phyloP scores from a whole-genome alignment of 2,797 vertebrate genomes.

The Vireo griseus region DNA sequence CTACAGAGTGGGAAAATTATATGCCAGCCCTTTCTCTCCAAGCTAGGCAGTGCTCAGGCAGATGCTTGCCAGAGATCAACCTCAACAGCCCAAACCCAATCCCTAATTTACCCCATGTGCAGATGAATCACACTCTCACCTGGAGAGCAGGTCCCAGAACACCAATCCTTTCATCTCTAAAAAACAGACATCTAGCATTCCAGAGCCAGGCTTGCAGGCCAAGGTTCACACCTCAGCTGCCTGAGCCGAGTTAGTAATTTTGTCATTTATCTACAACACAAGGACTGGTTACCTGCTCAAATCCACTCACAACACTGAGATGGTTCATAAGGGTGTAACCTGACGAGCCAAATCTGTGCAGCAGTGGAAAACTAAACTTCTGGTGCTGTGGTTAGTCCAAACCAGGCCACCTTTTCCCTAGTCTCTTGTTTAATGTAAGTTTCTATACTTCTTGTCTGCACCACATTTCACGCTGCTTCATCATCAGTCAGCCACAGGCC shows the following conservation, averaged over 20 bases:
- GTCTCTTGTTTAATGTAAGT: not conserved
- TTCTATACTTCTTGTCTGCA: not conserved
- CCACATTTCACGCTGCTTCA: not conserved
- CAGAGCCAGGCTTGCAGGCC: not conserved
- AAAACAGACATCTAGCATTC: not conserved
- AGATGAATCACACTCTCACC: conserved; percentile 42
- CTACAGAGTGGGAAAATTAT: not conserved
- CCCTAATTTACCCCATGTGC: not conserved
- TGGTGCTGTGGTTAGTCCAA: not conserved
- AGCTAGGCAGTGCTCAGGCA: not conserved
- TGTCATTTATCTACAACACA: not conserved
- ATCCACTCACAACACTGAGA: not conserved
- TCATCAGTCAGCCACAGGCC: not conserved
- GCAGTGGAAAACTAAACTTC: not conserved
- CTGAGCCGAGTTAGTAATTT: not conserved
- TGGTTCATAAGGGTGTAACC: not conserved
- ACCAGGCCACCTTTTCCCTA: not conserved
- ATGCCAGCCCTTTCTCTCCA: not conserved
- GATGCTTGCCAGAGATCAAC: not conserved
- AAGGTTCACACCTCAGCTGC: conserved; percentile 17
- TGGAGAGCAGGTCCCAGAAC: not conserved
- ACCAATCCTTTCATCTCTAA: conserved; percentile 29
- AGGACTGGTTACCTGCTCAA: not conserved
- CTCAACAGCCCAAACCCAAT: not conserved
- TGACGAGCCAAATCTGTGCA: not conserved